Percentiles rank a stretch among this genome's conserved stretches.
These are phyloP conservation scores for Agelaius tricolor DNA, from an alignment of 2,113 vertebrate genomes.

Conservation along the genomic window DNA sequence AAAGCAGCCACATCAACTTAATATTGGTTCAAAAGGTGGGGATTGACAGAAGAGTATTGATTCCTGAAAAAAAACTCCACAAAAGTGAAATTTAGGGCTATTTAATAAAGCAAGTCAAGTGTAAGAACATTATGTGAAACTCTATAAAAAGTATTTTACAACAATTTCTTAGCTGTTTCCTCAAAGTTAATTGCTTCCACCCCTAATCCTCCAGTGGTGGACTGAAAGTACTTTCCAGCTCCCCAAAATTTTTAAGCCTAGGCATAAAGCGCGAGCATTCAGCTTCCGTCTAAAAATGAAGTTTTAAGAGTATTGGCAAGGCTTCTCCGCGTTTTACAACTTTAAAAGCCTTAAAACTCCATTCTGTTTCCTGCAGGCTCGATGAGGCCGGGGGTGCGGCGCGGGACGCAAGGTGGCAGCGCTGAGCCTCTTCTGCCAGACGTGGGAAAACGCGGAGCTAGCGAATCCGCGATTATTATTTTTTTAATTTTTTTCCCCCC, in stretches of 20 bases:
- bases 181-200: conserved; percentile 23
- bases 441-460: conserved; percentile 8
- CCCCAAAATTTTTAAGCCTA: not conserved
- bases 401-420: conserved; percentile 90
- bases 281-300: not conserved
- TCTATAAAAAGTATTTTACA: conserved; percentile 19
- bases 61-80: not conserved
- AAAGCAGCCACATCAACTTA: not conserved
- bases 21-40: not conserved
- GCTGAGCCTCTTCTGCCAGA: conserved; percentile 78
- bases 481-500: too few species aligned
- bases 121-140: not conserved
- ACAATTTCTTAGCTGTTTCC: not conserved
- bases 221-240: not conserved
- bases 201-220: not conserved
- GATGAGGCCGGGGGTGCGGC: not conserved
- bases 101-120: not conserved
- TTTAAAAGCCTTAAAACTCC: not conserved
- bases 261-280: not conserved
- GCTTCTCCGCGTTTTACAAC: not conserved
- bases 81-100: not conserved
- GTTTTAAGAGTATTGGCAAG: not conserved
- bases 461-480: not conserved
- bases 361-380: not conserved
- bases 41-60: not conserved